Conservation (phyloP, 35 echinoderm and acorn worm genomes). For the Ophiothrix spiculata region DNA sequence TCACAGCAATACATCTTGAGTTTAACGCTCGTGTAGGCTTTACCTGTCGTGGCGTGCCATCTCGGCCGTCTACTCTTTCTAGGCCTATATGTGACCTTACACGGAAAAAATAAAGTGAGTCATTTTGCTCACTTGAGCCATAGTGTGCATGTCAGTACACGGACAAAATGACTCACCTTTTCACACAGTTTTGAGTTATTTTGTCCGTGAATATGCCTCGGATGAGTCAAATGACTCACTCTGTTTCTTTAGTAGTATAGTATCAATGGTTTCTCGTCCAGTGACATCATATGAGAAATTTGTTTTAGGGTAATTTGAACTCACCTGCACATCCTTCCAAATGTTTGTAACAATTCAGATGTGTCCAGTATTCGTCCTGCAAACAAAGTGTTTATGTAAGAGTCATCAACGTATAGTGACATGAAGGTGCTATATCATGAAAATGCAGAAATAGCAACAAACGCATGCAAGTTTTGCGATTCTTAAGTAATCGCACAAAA, state of each 20-base stretch:
- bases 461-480: too few species aligned
- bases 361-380: slow-evolving; percentile 82
- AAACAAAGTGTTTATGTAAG: background rate
- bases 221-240: too few species aligned
- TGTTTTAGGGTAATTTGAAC: too few species aligned
- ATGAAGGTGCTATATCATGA: too few species aligned
- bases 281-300: background rate
- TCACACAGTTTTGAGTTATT: background rate
- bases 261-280: background rate
- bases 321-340: slow-evolving; percentile 80
- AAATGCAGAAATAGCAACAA: too few species aligned
- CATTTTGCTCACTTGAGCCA: too few species aligned
- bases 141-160: too few species aligned
- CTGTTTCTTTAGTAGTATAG: background rate
- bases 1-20: too few species aligned
- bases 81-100: background rate
- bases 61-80: background rate
- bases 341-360: slow-evolving; percentile 80
- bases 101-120: background rate
- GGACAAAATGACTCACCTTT: too few species aligned
- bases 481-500: too few species aligned
- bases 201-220: background rate
- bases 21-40: too few species aligned
- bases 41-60: too few species aligned
- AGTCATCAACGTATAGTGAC: background rate